A percentile compares a stretch with the other conserved stretches of the same genome.
These are phyloP conservation scores for Andrena flavipes DNA, from an alignment of 2,888 invertebrate species.

Conservation along the genomic window DNA sequence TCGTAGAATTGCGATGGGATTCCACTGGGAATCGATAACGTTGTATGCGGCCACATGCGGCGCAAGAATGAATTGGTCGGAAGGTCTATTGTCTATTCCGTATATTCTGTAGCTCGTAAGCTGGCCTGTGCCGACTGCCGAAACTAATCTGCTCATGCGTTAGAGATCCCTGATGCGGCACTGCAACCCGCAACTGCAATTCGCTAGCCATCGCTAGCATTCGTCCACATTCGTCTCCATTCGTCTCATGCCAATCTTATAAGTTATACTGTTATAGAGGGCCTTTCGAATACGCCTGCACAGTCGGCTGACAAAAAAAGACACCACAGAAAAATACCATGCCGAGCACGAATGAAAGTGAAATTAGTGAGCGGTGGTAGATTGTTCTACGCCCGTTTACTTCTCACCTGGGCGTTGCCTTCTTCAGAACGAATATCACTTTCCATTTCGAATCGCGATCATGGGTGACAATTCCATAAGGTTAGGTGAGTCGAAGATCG, in stretches of 20 bases:
- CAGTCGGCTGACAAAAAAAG: slow-evolving; percentile 48
- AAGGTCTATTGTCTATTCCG: too few species aligned
- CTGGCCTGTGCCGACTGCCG: too few species aligned
- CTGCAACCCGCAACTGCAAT: background rate
- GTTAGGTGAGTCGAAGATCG: slow-evolving; percentile 79
- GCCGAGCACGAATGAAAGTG: slow-evolving; percentile 77
- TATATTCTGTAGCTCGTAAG: too few species aligned
- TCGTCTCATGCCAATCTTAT: slow-evolving; percentile 24
- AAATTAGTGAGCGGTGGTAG: slow-evolving; percentile 73
- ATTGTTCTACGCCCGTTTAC: slow-evolving; percentile 57
- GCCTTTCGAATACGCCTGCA: slow-evolving; percentile 20
- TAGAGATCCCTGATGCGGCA: slow-evolving; percentile 5
- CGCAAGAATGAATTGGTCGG: too few species aligned
- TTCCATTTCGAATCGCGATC: slow-evolving; percentile 62
- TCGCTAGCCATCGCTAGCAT: background rate
- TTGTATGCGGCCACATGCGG: too few species aligned
- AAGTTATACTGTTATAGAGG: slow-evolving; percentile 22
- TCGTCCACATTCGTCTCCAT: background rate
- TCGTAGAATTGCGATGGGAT: too few species aligned
- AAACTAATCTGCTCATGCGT: slow-evolving; percentile 20
- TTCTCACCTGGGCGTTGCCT: slow-evolving; percentile 78
- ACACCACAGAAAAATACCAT: slow-evolving; percentile 65
- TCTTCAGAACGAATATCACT: slow-evolving; percentile 59
- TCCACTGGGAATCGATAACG: too few species aligned
- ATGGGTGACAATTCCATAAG: slow-evolving; percentile 81